Base-by-base conservation (phyloP, 2,888 invertebrate genomes). In the Drosophila quinaria region DNA sequence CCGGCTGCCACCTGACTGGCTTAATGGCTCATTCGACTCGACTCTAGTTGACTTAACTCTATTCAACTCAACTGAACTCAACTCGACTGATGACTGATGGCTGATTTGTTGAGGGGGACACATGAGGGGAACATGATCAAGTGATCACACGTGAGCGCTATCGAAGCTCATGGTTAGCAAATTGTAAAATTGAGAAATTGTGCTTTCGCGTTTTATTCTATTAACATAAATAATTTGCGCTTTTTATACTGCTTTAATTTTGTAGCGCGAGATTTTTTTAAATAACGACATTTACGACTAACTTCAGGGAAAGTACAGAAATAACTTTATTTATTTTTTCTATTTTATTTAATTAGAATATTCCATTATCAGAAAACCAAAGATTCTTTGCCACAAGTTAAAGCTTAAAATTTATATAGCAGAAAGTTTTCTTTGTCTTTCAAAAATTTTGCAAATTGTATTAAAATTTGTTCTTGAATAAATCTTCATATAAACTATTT, bases 91-190 rank as follows among this genome's bases (percentile, higher is more conserved):
- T 29, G 15, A 25, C 42, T 59, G 59, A 31, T 11, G 25, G 39
- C 11, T 46, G 58, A 56, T 10, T 35, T 19, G 42, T 61, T 25
- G 66, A 49, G 6, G 25, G 66, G 61, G 72, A 70, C 85, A 84
- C 73, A 78, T 81, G 72, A 25, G 25, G 25, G 66, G 61, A 42
- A 22, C 29, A 33, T 49, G 80, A 87, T 86, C 89, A 89, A 81
- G 75, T 89, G 86, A 89, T 78, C 78, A 87, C 89, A 86, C 89
- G 86, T 86, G 86, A 89, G 84, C 60, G 54, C 70, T 44, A 73
- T 78, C 46, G 55, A 62, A 65, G 46, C 64, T 64, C 71, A 73
- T 73, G 69, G 67, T 72, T 39, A n/a, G 54, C 58, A 55, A 72
- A 70, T 62, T 67, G 50, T 65, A 25, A 54, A 41, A 54, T 61